Percentiles rank a stretch among this genome's conserved stretches.
These are phyloP conservation scores for Andrena haemorrhoa DNA, from an alignment of 2,888 invertebrate genomes.

Conservation along the genomic window DNA sequence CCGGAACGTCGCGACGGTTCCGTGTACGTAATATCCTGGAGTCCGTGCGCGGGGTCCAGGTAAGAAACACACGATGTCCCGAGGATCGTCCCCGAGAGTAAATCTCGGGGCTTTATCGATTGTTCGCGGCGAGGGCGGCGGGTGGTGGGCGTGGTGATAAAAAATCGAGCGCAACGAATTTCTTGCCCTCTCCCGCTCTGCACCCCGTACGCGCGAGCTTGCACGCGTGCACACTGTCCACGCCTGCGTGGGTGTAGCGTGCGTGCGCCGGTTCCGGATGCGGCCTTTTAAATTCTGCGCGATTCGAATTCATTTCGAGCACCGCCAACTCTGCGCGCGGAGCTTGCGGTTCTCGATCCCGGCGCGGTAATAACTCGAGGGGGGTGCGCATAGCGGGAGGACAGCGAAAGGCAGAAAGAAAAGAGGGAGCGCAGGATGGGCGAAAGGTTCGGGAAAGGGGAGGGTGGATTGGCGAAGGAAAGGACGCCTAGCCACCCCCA, in stretches of 20 bases:
- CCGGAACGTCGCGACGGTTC: not conserved
- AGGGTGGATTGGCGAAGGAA: slow-evolving; percentile 5
- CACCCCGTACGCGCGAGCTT: not conserved
- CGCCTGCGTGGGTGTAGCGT: slow-evolving; percentile 14
- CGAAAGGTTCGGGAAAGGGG: not conserved
- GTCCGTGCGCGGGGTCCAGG: not conserved
- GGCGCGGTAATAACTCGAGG: slow-evolving; percentile 76
- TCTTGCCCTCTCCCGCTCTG: slow-evolving; percentile 18
- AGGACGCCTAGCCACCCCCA: slow-evolving; percentile 18
- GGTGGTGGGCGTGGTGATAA: slow-evolving; percentile 55
- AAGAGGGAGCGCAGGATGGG: slow-evolving; percentile 12
- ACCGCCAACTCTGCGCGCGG: slow-evolving; percentile 72
- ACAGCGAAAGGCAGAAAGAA: slow-evolving; percentile 34
- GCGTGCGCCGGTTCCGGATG: slow-evolving; percentile 39
- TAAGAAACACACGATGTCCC: slow-evolving; percentile 23
- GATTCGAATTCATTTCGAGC: slow-evolving; percentile 75
- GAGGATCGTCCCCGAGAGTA: slow-evolving; percentile 53
- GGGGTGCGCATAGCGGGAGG: slow-evolving; percentile 15
- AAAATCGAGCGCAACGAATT: slow-evolving; percentile 61
- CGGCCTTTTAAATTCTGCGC: slow-evolving; percentile 71
- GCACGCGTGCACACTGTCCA: slow-evolving; percentile 8
- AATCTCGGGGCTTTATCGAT: slow-evolving; percentile 69
- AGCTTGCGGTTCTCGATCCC: slow-evolving; percentile 74
- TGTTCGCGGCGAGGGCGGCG: slow-evolving; percentile 44
- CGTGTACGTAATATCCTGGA: not conserved